These are phyloP conservation scores for Morinoia aosen DNA, from an alignment of 2,888 invertebrate species.

Conservation along the genomic window DNA sequence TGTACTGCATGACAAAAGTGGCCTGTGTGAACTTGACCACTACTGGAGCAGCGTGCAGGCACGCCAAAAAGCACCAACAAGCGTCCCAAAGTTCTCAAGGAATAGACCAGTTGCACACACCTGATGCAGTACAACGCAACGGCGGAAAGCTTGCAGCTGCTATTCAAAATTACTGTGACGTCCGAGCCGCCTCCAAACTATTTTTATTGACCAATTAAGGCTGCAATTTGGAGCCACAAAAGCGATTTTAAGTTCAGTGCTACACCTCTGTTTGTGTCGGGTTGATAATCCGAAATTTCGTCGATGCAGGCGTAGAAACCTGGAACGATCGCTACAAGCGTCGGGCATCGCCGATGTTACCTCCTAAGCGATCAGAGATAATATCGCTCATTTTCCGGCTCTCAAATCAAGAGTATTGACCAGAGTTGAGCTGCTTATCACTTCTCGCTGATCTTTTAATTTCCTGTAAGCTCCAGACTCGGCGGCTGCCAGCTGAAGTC, in stretches of 20 bases:
- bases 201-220: not conserved
- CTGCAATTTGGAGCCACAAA: not conserved
- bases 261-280: not conserved
- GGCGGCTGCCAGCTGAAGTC: not conserved
- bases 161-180: no score
- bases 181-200: not conserved
- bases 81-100: no score
- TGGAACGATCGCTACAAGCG: not conserved
- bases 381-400: not conserved
- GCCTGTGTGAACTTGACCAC: no score
- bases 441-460: not conserved
- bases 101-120: no score
- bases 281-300: not conserved
- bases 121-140: no score
- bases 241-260: not conserved
- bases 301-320: not conserved
- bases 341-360: not conserved
- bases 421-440: not conserved
- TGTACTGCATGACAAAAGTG: no score
- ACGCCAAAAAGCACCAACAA: no score
- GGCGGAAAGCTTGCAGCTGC: no score
- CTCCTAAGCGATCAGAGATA: not conserved
- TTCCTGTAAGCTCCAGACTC: not conserved
- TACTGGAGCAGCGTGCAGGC: no score
- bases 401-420: not conserved